Conservation (phyloP, 1,140 invertebrate genomes). For the Pogonomyrmex californicus region DNA sequence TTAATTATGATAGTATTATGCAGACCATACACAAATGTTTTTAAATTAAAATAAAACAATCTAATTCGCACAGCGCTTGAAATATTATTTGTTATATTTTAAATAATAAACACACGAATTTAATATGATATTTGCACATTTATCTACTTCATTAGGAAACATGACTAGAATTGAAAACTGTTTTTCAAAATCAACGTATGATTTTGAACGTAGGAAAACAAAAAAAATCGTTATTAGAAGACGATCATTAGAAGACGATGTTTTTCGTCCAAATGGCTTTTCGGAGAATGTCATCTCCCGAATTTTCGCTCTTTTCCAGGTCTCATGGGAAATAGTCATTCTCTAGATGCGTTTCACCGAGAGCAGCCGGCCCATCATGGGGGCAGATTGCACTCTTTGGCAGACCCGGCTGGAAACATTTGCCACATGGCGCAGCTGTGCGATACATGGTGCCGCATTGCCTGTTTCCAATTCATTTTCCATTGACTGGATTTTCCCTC, state of each 20-base stretch:
- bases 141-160: neutral
- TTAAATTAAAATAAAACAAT: constrained; percentile 4
- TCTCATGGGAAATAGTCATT: constrained; percentile 14
- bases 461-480: constrained; percentile 70
- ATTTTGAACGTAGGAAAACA: neutral
- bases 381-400: constrained; percentile 58
- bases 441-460: constrained; percentile 33
- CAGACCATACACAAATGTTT: neutral
- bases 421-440: constrained; percentile 64
- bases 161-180: neutral
- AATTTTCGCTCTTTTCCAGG: constrained; percentile 36
- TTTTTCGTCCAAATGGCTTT: neutral
- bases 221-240: neutral
- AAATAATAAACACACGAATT: neutral
- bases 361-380: constrained; percentile 49
- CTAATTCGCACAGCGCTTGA: neutral
- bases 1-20: neutral
- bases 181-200: neutral
- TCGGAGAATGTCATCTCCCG: neutral
- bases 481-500: constrained; percentile 57
- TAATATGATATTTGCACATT: neutral
- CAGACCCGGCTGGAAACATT: constrained; percentile 51
- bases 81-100: neutral
- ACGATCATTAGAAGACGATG: neutral
- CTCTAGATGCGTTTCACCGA: constrained; percentile 17